Conservation (phyloP, 2,888 invertebrate genomes). For the Amblyjoppa fuscipennis region DNA sequence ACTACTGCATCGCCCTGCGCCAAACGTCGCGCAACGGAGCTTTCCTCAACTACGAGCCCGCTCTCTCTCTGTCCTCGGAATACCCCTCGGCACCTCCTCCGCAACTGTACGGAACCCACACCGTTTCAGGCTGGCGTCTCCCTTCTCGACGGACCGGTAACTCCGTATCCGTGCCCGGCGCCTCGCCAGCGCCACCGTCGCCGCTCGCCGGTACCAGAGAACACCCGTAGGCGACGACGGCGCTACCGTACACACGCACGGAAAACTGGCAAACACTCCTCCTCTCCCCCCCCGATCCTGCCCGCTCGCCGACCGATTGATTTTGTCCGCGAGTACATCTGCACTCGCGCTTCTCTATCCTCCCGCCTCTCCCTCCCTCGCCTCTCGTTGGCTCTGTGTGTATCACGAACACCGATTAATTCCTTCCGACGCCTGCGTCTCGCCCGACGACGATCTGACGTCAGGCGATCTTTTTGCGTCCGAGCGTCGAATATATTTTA, state of each 20-base stretch:
- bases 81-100: constrained; percentile 53
- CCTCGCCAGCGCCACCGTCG: constrained; percentile 35
- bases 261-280: constrained; percentile 3
- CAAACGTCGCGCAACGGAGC: constrained; percentile 81
- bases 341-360: constrained; percentile 50
- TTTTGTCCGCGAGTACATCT: constrained; percentile 62
- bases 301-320: constrained; percentile 61
- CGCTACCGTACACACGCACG: constrained; percentile 3
- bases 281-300: constrained; percentile 32
- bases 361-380: constrained; percentile 9
- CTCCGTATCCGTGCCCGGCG: constrained; percentile 70
- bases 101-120: constrained; percentile 68
- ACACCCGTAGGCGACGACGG: neutral
- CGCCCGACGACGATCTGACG: constrained; percentile 30
- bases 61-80: neutral
- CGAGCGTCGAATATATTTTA: neutral
- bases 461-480: constrained; percentile 22
- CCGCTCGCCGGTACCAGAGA: constrained; percentile 34
- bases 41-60: constrained; percentile 76
- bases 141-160: constrained; percentile 73
- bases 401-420: constrained; percentile 29
- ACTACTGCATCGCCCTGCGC: constrained; percentile 83
- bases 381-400: neutral
- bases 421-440: constrained; percentile 7
- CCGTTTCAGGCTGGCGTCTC: constrained; percentile 65